Evolutionary conservation across 1,140 invertebrate species (phyloP).

Genomic region (Portunus trituberculatus): DNA sequence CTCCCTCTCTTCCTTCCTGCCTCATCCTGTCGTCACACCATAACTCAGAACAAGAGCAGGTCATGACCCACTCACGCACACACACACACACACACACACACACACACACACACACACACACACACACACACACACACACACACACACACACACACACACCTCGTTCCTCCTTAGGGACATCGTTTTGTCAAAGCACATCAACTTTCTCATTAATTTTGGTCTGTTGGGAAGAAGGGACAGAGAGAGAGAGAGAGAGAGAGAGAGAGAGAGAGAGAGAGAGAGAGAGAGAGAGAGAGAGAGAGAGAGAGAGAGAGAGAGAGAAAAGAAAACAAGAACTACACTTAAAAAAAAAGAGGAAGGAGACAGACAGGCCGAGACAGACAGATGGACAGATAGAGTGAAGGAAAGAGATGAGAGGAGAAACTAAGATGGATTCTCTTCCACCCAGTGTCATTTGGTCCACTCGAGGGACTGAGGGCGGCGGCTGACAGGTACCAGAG

Average conservation of each 20-base stretch:
- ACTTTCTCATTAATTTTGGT: neutral
- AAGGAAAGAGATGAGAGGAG: constrained; percentile 28
- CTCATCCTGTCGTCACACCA: neutral
- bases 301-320: neutral
- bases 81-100: constrained; percentile 17
- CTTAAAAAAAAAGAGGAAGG: neutral
- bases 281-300: neutral
- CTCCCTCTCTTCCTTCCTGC: neutral
- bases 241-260: constrained; percentile 1
- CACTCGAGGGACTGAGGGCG: neutral
- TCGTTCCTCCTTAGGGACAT: neutral
- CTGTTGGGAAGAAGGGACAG: neutral
- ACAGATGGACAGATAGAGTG: neutral
- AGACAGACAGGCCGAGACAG: neutral
- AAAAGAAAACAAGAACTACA: neutral
- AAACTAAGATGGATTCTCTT: neutral
- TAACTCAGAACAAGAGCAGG: constrained; percentile 11
- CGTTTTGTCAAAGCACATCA: constrained; percentile 9
- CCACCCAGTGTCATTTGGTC: neutral
- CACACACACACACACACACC: constrained; percentile 8
- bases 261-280: constrained; percentile 13
- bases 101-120: constrained; percentile 20
- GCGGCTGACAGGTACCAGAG: neutral
- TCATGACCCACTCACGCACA: neutral
- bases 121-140: constrained; percentile 20